Percentiles rank a stretch among this genome's conserved stretches.
Evolutionary conservation across 2,113 vertebrate species (phyloP).

Genomic region (Leuciscus idus): DNA sequence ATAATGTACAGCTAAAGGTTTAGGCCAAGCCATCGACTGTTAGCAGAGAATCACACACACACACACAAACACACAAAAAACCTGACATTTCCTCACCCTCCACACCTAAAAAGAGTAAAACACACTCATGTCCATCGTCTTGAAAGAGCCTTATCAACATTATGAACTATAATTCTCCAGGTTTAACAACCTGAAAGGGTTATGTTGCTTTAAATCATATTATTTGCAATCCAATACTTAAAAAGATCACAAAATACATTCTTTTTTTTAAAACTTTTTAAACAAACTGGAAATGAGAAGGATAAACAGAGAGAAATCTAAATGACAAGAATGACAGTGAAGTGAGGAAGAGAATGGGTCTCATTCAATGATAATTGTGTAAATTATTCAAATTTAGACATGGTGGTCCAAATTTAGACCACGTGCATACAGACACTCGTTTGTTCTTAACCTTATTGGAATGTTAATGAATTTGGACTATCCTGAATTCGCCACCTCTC

Average conservation of each 20-base stretch:
- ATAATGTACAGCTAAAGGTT: background rate
- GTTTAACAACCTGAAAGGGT: background rate
- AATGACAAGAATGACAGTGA: background rate
- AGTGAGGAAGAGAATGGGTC: background rate
- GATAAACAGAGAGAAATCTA: background rate
- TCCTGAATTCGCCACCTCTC: background rate
- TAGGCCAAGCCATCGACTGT: conserved; percentile 44
- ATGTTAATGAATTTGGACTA: background rate
- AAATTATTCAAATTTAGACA: background rate
- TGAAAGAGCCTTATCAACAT: conserved; percentile 3
- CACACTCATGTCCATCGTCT: conserved; percentile 47
- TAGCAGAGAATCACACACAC: conserved; percentile 27
- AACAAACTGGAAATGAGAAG: background rate
- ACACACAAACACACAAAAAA: conserved; percentile 23
- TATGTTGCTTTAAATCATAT: background rate
- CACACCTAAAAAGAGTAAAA: conserved; percentile 58
- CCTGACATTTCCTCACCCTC: conserved; percentile 46
- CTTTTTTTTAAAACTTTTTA: background rate
- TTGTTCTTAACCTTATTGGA: conserved; percentile 7
- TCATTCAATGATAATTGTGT: conserved; percentile 1
- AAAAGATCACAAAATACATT: background rate
- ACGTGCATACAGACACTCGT: background rate
- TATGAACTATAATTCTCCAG: background rate
- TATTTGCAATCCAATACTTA: background rate
- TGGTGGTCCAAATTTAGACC: too few relatives aligned